Evolutionary conservation across 1,140 invertebrate genomes (phyloP), one percentile per base, ranked within the genome.

Genomic region (Neotoxoptera formosana): DNA sequence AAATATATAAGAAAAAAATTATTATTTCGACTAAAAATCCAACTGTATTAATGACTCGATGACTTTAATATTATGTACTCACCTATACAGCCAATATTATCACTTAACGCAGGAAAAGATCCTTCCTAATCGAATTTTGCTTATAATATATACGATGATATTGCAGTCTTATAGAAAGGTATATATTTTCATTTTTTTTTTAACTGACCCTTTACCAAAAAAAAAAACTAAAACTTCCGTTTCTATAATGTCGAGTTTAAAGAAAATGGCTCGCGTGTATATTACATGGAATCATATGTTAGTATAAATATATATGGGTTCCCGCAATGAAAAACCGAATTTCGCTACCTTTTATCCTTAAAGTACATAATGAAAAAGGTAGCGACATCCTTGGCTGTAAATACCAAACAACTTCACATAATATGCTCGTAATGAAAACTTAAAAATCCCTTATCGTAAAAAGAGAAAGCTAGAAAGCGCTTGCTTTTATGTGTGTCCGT

Each of bases 311-410:
- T 45, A 67, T n/a, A n/a, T n/a, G n/a, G 60, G n/a, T 86, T 20
- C 6, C 41, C 14, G 9, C 36, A 47, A 86, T 86, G 84, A 86
- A 86, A 86, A 30, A 47, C 45, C 25, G 21, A 45, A 45, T 86
- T 86, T 86, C 2, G 23, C 36, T 86, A 86, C 45, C 25, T 86
- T 86, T 86, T 47, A 30, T 86, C 83, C 23, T 84, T 84, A 45
- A 84, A 84, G 36, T 86, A 47, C 14, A 86, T 86, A 47, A 86
- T 86, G 84, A 86, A 47, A 86, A 47, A 86, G 25, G 45, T 45
- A n/a, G 30, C 41, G 45, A 86, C 25, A 47, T 47, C 41, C 84
- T 86, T 30, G 41, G 84, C 23, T 25, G 41, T 86, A 86, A 45
- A 86, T 41, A 86, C 25, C 11, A 86, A 86, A 86, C 45, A 86